Conservation (phyloP, 35 echinoderm and acorn worm genomes). For the Apostichopus californicus region DNA sequence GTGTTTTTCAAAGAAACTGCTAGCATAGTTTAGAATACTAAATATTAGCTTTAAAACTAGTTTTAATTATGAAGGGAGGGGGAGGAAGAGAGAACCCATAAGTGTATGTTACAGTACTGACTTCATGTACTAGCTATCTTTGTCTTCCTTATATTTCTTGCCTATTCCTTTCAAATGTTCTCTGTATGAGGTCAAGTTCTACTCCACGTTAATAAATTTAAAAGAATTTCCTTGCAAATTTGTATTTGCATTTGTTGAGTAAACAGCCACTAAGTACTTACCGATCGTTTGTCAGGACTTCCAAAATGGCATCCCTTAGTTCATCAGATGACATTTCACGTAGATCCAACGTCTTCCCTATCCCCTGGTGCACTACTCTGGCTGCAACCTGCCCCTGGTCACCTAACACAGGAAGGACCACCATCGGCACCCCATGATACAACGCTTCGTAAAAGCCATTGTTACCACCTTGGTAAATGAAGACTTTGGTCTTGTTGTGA, state of each 20-base stretch:
- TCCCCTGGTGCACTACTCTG: not conserved
- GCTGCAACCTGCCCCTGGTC: constrained; percentile 21
- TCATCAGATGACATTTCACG: not conserved
- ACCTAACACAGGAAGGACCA: constrained; percentile 14
- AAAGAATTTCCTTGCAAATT: not conserved
- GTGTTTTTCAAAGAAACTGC: too few species aligned
- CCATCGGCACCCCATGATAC: constrained; percentile 40
- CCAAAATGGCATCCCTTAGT: not conserved
- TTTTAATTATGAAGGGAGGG: too few species aligned
- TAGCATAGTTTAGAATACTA: too few species aligned
- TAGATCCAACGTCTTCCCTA: constrained; percentile 7
- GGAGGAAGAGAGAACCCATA: too few species aligned
- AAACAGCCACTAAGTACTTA: not conserved
- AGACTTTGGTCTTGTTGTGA: constrained; percentile 29
- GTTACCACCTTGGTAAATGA: constrained; percentile 46
- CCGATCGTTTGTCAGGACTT: constrained; percentile 7
- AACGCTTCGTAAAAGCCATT: constrained; percentile 46
- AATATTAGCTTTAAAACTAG: too few species aligned
- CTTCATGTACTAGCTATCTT: too few species aligned
- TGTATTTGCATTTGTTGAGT: not conserved
- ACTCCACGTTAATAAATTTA: not conserved
- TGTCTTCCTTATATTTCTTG: not conserved
- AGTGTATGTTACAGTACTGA: too few species aligned
- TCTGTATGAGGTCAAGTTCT: not conserved
- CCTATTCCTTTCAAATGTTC: not conserved